Evolutionary conservation across 2,888 invertebrate genomes (phyloP).

Genomic region (Prionchulus punctatus): DNA sequence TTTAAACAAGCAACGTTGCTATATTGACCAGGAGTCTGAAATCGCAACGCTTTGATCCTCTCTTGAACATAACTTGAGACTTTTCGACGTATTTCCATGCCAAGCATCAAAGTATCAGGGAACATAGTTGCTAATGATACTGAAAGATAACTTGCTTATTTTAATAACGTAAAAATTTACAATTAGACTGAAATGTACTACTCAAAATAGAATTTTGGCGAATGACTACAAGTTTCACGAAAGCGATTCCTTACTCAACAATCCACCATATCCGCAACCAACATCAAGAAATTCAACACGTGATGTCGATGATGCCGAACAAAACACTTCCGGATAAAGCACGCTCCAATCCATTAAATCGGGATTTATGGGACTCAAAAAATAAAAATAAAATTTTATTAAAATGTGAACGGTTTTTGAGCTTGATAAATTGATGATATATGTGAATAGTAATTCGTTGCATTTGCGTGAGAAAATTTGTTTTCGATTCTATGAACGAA

Average conservation of each 20-base stretch:
- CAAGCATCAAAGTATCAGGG: constrained; percentile 70
- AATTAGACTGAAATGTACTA: not conserved
- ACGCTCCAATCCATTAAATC: constrained; percentile 66
- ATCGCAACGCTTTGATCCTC: constrained; percentile 67
- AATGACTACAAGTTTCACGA: not conserved
- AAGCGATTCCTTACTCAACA: constrained; percentile 47
- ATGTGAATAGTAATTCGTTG: too few species aligned
- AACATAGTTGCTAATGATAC: constrained; percentile 79
- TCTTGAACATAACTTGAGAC: constrained; percentile 96
- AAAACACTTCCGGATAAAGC: constrained; percentile 49
- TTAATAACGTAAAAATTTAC: too few species aligned
- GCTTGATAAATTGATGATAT: too few species aligned
- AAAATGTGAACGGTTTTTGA: too few species aligned
- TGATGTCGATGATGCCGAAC: constrained; percentile 11
- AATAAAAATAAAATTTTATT: too few species aligned
- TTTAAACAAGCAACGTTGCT: constrained; percentile 85
- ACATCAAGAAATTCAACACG: constrained; percentile 78
- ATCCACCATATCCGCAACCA: constrained; percentile 94
- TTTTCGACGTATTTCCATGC: constrained; percentile 93
- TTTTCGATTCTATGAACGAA: too few species aligned
- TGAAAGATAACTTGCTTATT: too few species aligned
- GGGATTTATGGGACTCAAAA: constrained; percentile 61
- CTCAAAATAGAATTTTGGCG: too few species aligned
- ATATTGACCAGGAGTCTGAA: constrained; percentile 56
- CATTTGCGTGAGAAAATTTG: too few species aligned